A percentile compares a stretch with the other conserved stretches of the same genome.
These are phyloP conservation scores for Coptotermes formosanus DNA, from an alignment of 1,140 invertebrate species.

Conservation along the genomic window DNA sequence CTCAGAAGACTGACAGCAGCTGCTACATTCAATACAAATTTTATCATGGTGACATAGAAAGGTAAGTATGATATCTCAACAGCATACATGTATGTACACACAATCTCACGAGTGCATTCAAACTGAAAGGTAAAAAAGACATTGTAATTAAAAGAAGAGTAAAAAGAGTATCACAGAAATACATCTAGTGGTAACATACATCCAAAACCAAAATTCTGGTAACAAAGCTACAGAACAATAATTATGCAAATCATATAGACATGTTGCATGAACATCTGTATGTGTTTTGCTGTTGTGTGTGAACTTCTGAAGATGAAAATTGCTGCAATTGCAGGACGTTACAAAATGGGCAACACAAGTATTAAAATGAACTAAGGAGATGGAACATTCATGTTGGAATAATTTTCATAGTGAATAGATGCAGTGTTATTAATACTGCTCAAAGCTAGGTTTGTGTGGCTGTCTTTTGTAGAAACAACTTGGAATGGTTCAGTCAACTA, in stretches of 20 bases:
- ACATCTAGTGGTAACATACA: slow-evolving; percentile 19
- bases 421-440: not conserved
- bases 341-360: not conserved
- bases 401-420: not conserved
- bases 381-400: not conserved
- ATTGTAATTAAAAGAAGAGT: not conserved
- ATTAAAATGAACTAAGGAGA: not conserved
- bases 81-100: not conserved
- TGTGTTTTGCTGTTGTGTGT: not conserved
- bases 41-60: not conserved
- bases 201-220: not conserved
- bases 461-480: slow-evolving; percentile 17
- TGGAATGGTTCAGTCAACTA: slow-evolving; percentile 21
- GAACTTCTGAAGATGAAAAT: not conserved
- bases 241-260: not conserved
- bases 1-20: slow-evolving; percentile 13
- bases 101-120: slow-evolving; percentile 5
- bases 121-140: slow-evolving; percentile 17
- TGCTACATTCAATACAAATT: not conserved
- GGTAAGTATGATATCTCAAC: not conserved
- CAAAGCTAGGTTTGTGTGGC: slow-evolving; percentile 17
- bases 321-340: not conserved
- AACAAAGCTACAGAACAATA: slow-evolving; percentile 12
- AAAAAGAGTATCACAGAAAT: slow-evolving; percentile 23
- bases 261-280: not conserved